Evolutionary conservation across 53 echinoderm and acorn worm genomes (phyloP), one percentile per base, ranked within the genome.

Genomic region (Zoroaster sp.): DNA sequence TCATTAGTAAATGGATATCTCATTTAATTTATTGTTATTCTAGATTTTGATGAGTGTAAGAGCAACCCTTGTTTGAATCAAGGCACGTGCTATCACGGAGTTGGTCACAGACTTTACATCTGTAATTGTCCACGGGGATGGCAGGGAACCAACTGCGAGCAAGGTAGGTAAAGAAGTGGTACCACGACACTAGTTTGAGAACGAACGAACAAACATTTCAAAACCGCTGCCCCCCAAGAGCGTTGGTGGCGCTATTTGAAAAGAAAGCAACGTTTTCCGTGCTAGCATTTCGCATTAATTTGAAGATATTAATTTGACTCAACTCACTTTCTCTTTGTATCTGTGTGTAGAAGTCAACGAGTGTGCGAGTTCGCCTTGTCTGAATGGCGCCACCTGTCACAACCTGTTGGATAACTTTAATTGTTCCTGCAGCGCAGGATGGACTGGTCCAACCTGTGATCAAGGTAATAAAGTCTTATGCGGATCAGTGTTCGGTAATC

Each of bases 21-120:
- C n/a, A n/a, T 28, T 52, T 47, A 47, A 17, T 47, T 13, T 47
- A 12, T 44, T 77, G 5, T 67, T 40, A 31, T 8, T 83, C 12
- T 75, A 97, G 98, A 97, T 91, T 95, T 95, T 51, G 94, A 97
- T 69, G 98, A 97, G 54, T 97, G 98, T 38, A 80, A 65, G 1
- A 96, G 98, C 78, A 91, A 94, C 43, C 98, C 98, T 9, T 97
- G 98, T 78, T 67, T 46, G 65, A 92, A 97, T 87, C 93, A 88
- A 25, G 98, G 94, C 0, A 77, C 92, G 12, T 97, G 98, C 86
- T 97, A 88, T 72, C 98, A 97, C 35, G 98, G 98, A 38, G 92
- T 94, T 69, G 95, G 95, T n/a, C 89, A 92, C 42, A 67, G 90
- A 25, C 89, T 97, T 15, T 95, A 83, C 78, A 78, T 94, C 35